These are phyloP conservation scores for Melieria picta DNA, from an alignment of 2,888 invertebrate genomes.

Conservation along the genomic window DNA sequence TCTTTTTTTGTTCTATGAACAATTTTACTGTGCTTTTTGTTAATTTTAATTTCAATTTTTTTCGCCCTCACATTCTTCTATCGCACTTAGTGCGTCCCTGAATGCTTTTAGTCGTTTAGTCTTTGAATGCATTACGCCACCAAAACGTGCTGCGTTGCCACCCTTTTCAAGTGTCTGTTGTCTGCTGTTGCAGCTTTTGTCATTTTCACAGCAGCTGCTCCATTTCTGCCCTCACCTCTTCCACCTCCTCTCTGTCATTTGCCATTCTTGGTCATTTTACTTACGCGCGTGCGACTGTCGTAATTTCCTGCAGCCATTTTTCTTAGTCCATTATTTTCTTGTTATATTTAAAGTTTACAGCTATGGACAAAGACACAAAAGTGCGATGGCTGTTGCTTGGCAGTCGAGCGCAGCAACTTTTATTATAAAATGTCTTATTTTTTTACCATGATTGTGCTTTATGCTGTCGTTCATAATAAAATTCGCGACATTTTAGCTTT, in stretches of 20 bases:
- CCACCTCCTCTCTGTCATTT: slow-evolving; percentile 27
- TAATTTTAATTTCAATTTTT: not conserved
- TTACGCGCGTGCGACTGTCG: slow-evolving; percentile 46
- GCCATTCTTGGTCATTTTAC: too few relatives aligned
- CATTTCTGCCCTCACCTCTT: slow-evolving; percentile 1
- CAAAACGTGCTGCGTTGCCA: too few relatives aligned
- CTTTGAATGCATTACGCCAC: too few relatives aligned
- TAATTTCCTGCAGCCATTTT: slow-evolving; percentile 51
- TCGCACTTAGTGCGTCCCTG: too few relatives aligned
- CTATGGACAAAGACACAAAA: not conserved
- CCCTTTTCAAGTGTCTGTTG: too few relatives aligned
- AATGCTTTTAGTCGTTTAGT: too few relatives aligned
- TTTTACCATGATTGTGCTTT: slow-evolving; percentile 30
- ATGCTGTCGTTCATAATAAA: slow-evolving; percentile 27
- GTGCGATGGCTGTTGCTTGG: too few relatives aligned
- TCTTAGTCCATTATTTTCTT: slow-evolving; percentile 48
- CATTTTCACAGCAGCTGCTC: too few relatives aligned
- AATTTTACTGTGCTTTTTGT: slow-evolving; percentile 5
- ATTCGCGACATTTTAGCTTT: slow-evolving; percentile 19
- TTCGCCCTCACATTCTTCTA: too few relatives aligned
- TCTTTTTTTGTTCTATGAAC: slow-evolving; percentile 19
- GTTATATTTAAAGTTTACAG: slow-evolving; percentile 40
- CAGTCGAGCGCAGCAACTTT: too few relatives aligned
- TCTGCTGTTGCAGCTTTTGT: too few relatives aligned
- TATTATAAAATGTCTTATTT: not conserved